These are phyloP conservation scores for Ivindomyrus marchei DNA, from an alignment of 2,113 vertebrate species.

Conservation along the genomic window DNA sequence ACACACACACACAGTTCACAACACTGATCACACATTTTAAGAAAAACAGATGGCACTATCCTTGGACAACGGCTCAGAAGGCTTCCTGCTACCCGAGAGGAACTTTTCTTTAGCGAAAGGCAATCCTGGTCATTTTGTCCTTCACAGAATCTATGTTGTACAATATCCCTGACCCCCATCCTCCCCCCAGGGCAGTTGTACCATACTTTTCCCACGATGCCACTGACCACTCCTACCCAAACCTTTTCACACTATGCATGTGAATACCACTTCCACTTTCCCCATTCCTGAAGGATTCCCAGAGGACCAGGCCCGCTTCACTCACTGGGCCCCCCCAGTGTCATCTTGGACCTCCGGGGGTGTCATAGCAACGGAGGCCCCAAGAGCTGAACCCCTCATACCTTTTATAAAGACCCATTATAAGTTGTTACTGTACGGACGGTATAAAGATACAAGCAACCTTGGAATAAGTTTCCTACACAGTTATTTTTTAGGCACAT, in stretches of 20 bases:
- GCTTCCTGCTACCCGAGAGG: not conserved
- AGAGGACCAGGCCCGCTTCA: not conserved
- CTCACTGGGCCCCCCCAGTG: not conserved
- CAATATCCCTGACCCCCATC: not conserved
- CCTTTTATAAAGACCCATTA: not conserved
- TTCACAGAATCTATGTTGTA: not conserved
- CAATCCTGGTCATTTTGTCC: not conserved
- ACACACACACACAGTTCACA: no score
- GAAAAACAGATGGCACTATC: conserved; percentile 4
- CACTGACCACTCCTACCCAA: not conserved
- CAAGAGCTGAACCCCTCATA: not conserved
- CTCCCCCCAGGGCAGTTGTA: not conserved
- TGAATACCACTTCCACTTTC: not conserved
- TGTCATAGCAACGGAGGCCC: not conserved
- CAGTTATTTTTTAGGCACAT: not conserved
- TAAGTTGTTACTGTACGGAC: not conserved
- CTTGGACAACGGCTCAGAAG: not conserved
- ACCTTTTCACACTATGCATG: not conserved
- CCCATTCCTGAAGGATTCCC: not conserved
- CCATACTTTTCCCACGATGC: not conserved
- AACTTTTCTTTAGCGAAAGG: not conserved
- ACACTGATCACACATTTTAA: not conserved
- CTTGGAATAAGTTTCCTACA: not conserved
- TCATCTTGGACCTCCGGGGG: not conserved
- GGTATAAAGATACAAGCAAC: not conserved